Conservation (phyloP, 2,113 vertebrate genomes). For the Petromus typicus region DNA sequence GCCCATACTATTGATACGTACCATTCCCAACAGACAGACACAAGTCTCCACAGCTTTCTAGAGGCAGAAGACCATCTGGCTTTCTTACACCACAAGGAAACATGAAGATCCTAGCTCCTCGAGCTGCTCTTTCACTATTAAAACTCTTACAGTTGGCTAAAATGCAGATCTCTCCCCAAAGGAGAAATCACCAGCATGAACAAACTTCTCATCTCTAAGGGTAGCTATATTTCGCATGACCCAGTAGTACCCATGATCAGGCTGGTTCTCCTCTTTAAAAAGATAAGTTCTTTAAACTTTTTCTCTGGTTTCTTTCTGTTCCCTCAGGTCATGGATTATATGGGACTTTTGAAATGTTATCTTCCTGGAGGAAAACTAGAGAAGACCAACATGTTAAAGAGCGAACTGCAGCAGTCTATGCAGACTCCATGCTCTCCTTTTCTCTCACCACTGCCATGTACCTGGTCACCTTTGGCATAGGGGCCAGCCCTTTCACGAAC, state of each 20-base stretch:
- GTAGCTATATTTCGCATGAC: conserved; percentile 46
- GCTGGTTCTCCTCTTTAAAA: conserved; percentile 53
- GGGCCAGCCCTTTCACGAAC: conserved; percentile 99
- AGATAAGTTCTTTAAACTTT: conserved; percentile 78
- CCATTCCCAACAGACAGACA: conserved; percentile 39
- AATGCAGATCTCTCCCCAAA: conserved; percentile 50
- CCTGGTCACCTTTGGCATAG: conserved; percentile 97
- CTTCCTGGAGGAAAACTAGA: conserved; percentile 97
- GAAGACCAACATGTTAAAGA: conserved; percentile 99
- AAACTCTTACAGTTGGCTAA: not conserved
- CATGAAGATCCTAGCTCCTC: conserved; percentile 47
- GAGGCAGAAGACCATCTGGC: not conserved
- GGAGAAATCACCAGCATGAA: conserved; percentile 49
- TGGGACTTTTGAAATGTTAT: conserved; percentile 99
- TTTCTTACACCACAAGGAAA: conserved; percentile 37
- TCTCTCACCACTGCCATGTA: conserved; percentile 98
- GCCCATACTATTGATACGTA: not conserved
- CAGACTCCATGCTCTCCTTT: conserved; percentile 98
- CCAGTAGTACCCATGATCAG: not conserved
- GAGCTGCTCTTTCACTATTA: not conserved
- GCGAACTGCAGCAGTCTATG: conserved; percentile 96
- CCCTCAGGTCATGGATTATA: conserved; percentile 96
- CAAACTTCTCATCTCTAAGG: not conserved
- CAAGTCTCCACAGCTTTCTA: not conserved
- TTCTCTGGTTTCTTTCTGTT: conserved; percentile 85